Conservation (phyloP, 2,888 invertebrate species). For the Anagyrus pseudococci region DNA sequence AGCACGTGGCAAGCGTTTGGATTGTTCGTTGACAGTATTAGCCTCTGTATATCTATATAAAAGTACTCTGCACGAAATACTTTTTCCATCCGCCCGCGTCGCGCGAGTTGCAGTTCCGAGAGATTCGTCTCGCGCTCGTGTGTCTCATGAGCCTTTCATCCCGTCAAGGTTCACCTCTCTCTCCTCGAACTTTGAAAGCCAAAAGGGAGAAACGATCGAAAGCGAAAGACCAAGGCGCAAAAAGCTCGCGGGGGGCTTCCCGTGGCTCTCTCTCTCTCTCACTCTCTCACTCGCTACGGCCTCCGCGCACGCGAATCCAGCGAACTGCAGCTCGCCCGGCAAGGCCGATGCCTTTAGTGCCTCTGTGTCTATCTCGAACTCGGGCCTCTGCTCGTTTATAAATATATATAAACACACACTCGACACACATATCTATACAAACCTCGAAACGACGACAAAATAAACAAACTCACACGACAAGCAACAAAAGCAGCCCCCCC, state of each 20-base stretch:
- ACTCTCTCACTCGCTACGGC: neutral
- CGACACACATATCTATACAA: neutral
- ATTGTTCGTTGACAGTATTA: no score
- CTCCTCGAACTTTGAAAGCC: neutral
- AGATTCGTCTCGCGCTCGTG: neutral
- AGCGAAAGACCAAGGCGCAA: neutral
- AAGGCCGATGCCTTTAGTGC: conserved; percentile 24
- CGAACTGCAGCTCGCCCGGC: conserved; percentile 24
- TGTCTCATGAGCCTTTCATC: no score
- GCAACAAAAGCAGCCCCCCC: no score
- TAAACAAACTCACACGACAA: neutral
- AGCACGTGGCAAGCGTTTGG: no score
- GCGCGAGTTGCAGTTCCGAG: neutral
- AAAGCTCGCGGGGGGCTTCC: neutral
- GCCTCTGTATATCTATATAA: conserved; percentile 4
- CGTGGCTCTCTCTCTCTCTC: neutral
- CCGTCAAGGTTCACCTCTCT: neutral
- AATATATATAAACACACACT: neutral
- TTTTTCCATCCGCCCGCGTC: neutral
- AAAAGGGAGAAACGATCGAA: neutral
- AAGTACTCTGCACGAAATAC: conserved; percentile 26
- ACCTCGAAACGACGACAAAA: neutral
- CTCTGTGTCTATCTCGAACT: conserved; percentile 3
- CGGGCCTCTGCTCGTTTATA: conserved; percentile 12
- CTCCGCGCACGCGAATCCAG: conserved; percentile 11